Base-by-base conservation (phyloP, 2,888 invertebrate genomes). In the Synergus itoensis region DNA sequence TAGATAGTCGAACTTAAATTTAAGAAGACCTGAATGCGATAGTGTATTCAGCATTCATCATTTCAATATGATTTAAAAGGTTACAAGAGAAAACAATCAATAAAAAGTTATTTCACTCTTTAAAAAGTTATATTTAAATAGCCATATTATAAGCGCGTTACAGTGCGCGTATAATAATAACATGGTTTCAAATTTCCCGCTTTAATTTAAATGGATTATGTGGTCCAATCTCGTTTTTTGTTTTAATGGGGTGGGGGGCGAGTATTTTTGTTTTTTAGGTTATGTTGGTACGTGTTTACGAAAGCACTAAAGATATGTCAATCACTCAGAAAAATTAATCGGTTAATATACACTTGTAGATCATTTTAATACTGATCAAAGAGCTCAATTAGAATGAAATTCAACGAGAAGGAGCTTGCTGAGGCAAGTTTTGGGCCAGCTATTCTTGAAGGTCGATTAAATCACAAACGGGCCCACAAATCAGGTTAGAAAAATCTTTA, bases 381-480 rank as follows among this genome's bases (percentile, higher is more conserved):
- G 36, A 53, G n/a, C 53, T 73, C 1, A 16, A 36, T 16, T 53
- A 73, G n/a, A 4, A 96, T 96, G 96, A 95, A 95, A 93, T 95
- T 95, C 92, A 96, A 96, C 91, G 94, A 95, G 84, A 94, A 94
- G 89, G 96, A 96, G 92, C 92, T 96, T 82, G 94, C 94, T 88
- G 94, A 94, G 84, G 89, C 95, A 90, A 94, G 95, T 91, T 94
- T 94, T 88, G 94, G 94, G 53, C 90, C 92, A 81, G 94, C 94
- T 83, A 93, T 94, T 81, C 93, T 96, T 82, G 96, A 96, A 93
- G 96, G 96, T 81, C 94, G 96, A 90, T 92, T 96, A 85, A 95
- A 95, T 89, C 95, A 96, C 90, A 95, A 95, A 93, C 88, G 91
- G 86, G 87, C 92, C 85, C 86, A 92, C 87, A 87, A 92, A 88